phyloP scores from a whole-genome alignment of 2,888 invertebrate species.

The Malacosoma neustria region DNA sequence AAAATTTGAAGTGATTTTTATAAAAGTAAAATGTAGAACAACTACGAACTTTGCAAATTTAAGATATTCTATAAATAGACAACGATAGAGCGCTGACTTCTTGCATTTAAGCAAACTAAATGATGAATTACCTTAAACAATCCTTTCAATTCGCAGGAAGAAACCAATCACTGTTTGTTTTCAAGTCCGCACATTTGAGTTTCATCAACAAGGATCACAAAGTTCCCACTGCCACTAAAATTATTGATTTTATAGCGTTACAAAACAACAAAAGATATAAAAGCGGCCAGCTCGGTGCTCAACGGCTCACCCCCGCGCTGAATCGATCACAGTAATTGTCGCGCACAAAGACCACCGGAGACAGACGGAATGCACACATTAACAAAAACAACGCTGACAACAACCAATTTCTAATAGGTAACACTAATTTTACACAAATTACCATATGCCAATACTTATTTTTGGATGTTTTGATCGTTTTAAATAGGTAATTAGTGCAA shows the following conservation, averaged over 20 bases:
- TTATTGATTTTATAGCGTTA: conserved; percentile 68
- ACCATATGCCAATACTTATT: conserved; percentile 31
- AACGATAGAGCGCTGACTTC: too few species aligned
- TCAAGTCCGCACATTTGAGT: neutral
- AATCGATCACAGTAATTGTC: conserved; percentile 74
- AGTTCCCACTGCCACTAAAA: conserved; percentile 53
- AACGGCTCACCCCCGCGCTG: conserved; percentile 60
- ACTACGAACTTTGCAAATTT: too few species aligned
- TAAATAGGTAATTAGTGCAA: conserved; percentile 65
- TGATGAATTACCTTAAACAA: neutral
- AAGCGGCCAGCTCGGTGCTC: conserved; percentile 40
- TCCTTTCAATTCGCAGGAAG: neutral
- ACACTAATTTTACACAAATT: conserved; percentile 28
- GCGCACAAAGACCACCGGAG: conserved; percentile 68
- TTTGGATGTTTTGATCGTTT: conserved; percentile 35
- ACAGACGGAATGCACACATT: conserved; percentile 62
- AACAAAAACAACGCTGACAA: conserved; percentile 57
- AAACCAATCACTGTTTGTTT: neutral
- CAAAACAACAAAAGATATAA: conserved; percentile 74
- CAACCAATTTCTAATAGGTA: conserved; percentile 24
- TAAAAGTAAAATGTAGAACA: too few species aligned
- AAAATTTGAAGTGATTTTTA: too few species aligned
- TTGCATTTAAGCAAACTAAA: too few species aligned
- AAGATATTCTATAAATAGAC: too few species aligned
- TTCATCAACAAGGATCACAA: conserved; percentile 15